Evolutionary conservation across 1,140 invertebrate species (phyloP).

Genomic region (Monomorium pharaonis): DNA sequence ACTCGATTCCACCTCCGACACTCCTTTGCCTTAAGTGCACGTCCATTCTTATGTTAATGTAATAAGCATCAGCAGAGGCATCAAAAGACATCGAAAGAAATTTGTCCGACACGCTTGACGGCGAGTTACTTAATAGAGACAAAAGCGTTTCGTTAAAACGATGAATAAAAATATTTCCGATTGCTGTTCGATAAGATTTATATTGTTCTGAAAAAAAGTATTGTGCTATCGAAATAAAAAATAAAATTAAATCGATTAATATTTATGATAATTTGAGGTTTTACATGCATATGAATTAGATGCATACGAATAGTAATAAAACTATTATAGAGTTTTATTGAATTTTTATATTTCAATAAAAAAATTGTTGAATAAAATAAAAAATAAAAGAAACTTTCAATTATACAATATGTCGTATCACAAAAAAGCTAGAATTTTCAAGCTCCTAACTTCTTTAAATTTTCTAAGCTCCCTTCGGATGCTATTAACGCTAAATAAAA

Average conservation of each 20-base stretch:
- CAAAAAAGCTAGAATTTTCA: too few relatives aligned
- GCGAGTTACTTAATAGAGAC: neutral
- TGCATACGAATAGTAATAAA: neutral
- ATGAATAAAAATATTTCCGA: neutral
- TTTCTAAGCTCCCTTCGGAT: neutral
- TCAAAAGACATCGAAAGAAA: neutral
- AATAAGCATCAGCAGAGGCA: conserved; percentile 34
- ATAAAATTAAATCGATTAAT: neutral
- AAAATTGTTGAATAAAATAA: neutral
- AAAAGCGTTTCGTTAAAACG: neutral
- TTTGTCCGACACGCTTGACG: neutral
- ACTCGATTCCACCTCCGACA: neutral
- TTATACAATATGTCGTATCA: too few relatives aligned
- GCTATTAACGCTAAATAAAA: neutral
- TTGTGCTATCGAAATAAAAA: neutral
- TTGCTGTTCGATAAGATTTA: neutral
- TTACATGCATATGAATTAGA: neutral
- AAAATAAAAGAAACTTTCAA: neutral
- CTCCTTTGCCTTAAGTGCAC: neutral
- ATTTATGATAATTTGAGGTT: neutral
- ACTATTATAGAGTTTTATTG: neutral
- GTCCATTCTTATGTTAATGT: conserved; percentile 67
- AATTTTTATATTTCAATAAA: neutral
- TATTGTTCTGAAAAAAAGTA: neutral
- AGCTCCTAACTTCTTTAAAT: too few relatives aligned